phyloP scores from a whole-genome alignment of 2,113 vertebrate genomes.

The Gasterosteus nipponicus region DNA sequence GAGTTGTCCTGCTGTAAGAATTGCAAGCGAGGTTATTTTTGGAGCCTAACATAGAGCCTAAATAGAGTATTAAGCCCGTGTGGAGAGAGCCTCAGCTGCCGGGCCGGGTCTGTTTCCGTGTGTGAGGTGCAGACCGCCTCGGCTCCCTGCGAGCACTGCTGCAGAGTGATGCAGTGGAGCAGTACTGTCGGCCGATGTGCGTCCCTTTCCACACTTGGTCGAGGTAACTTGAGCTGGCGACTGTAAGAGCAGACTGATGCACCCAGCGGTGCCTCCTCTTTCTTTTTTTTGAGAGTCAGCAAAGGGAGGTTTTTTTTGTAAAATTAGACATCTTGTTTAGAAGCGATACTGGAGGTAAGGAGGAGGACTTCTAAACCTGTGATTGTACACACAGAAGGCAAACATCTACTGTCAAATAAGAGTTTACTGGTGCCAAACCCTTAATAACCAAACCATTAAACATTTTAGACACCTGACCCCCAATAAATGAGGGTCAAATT shows the following conservation, averaged over 20 bases:
- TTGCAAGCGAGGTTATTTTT: slow-evolving; percentile 59
- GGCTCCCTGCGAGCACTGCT: slow-evolving; percentile 61
- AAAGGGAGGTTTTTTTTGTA: slow-evolving; percentile 13
- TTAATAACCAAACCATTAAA: background rate
- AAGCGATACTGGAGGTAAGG: background rate
- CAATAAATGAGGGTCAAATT: background rate
- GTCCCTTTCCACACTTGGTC: slow-evolving; percentile 53
- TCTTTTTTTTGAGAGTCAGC: background rate
- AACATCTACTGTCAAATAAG: background rate
- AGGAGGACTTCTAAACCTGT: background rate
- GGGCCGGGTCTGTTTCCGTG: slow-evolving; percentile 61
- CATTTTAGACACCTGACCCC: background rate
- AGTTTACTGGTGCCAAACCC: background rate
- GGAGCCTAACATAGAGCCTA: slow-evolving; percentile 37
- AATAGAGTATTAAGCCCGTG: slow-evolving; percentile 49
- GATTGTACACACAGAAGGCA: background rate
- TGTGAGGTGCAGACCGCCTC: slow-evolving; percentile 57
- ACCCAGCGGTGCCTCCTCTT: slow-evolving; percentile 7
- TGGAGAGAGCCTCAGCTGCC: slow-evolving; percentile 51
- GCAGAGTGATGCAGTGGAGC: slow-evolving; percentile 80
- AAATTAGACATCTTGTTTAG: slow-evolving; percentile 1
- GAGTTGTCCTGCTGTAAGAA: slow-evolving; percentile 29
- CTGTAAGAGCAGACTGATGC: slow-evolving; percentile 58
- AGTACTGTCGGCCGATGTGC: slow-evolving; percentile 57
- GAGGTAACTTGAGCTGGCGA: slow-evolving; percentile 69